A percentile compares a stretch with the other conserved stretches of the same genome.
These are phyloP conservation scores for Pristis pectinata DNA, from an alignment of 2,797 vertebrate species.

Conservation along the genomic window DNA sequence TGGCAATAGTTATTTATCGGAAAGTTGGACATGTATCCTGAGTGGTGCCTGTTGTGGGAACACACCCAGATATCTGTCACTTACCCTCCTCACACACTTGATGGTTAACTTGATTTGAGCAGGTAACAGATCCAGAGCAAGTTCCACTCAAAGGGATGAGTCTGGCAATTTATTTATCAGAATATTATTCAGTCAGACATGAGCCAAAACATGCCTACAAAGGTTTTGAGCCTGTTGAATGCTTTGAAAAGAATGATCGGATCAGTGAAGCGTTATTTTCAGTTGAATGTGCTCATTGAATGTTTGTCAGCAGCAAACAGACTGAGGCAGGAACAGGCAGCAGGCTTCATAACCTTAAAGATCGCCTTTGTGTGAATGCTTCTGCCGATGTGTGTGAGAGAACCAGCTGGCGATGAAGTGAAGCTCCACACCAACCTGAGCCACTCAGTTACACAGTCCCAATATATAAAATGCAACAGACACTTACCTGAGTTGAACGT, in stretches of 20 bases:
- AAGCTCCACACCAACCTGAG: background rate
- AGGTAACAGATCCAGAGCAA: background rate
- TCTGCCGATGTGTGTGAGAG: background rate
- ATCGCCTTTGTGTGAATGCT: background rate
- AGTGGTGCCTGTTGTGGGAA: background rate
- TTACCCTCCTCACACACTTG: background rate
- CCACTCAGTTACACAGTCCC: background rate
- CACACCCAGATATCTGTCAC: background rate
- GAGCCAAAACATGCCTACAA: background rate
- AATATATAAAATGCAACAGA: background rate
- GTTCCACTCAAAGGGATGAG: background rate
- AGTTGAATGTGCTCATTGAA: background rate
- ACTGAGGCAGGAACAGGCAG: background rate
- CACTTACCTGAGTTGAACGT: conserved; percentile 10
- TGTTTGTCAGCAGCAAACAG: background rate
- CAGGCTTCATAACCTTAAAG: background rate
- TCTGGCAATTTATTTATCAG: background rate
- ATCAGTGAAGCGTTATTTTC: background rate
- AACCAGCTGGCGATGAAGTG: background rate
- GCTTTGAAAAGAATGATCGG: background rate
- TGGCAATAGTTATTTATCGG: no score
- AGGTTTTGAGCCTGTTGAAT: background rate
- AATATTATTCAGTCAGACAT: background rate
- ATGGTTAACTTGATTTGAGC: background rate
- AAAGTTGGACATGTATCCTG: background rate